Conservation (phyloP, 1,140 invertebrate genomes). For the Bicyclus anynana region DNA sequence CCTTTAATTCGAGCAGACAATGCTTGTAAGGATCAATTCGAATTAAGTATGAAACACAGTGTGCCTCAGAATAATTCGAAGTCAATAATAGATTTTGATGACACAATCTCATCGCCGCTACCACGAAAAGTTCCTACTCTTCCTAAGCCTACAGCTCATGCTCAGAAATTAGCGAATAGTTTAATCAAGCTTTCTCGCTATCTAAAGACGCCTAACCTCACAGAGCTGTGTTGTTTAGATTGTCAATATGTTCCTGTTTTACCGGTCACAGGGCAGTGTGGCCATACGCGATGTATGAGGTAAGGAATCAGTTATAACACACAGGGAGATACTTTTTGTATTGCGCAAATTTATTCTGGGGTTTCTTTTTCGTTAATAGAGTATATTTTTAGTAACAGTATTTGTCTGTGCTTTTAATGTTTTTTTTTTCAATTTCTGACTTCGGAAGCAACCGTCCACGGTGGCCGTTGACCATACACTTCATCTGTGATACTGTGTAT, state of each 20-base stretch:
- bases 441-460: no score
- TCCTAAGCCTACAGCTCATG: background rate
- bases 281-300: constrained; percentile 49
- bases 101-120: background rate
- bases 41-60: background rate
- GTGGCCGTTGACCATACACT: no score
- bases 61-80: background rate
- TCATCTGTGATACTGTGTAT: no score
- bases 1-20: background rate
- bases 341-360: no score
- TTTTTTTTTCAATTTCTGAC: no score
- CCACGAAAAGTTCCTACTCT: background rate
- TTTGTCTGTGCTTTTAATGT: no score
- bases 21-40: background rate
- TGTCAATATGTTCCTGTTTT: constrained; percentile 37
- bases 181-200: constrained; percentile 43
- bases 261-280: constrained; percentile 48
- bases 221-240: constrained; percentile 34
- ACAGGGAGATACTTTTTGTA: no score
- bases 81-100: background rate
- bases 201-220: constrained; percentile 29
- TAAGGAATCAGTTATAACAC: constrained; percentile 30
- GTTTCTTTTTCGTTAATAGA: no score
- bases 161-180: constrained; percentile 33
- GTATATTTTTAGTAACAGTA: no score